Percentiles rank a stretch among this genome's conserved stretches.
phyloP scores from a whole-genome alignment of 2,113 vertebrate species.

The Nesospiza acunhae region DNA sequence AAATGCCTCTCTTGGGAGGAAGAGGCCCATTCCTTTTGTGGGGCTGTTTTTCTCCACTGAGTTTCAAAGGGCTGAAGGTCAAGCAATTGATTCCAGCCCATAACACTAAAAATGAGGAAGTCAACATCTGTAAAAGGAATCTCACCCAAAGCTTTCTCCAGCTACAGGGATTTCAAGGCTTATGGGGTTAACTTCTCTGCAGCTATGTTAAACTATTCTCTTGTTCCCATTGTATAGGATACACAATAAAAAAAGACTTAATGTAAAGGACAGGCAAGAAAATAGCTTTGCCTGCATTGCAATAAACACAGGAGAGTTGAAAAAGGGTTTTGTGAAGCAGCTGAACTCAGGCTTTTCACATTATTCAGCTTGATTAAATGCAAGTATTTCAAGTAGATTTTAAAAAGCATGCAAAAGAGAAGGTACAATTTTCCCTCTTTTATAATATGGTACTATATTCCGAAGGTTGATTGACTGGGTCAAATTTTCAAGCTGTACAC shows the following conservation, averaged over 20 bases:
- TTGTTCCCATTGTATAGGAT: background rate
- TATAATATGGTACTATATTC: background rate
- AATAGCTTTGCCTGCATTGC: background rate
- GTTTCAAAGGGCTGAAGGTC: background rate
- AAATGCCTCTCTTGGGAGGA: background rate
- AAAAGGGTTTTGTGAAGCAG: background rate
- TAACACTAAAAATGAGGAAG: background rate
- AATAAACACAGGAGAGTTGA: background rate
- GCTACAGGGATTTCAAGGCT: background rate
- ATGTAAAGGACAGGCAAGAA: background rate
- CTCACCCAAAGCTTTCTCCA: background rate
- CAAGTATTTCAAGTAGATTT: background rate
- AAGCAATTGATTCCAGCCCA: accelerated
- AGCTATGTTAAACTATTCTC: background rate
- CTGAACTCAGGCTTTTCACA: background rate
- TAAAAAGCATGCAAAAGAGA: background rate
- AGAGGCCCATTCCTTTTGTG: background rate
- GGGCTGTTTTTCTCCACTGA: background rate
- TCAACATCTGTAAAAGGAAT: background rate
- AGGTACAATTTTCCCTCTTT: background rate
- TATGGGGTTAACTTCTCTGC: background rate
- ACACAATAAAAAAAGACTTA: background rate
- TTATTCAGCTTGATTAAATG: background rate
- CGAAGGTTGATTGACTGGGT: background rate
- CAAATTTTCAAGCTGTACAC: background rate